Percentiles rank a stretch among this genome's conserved stretches.
These are phyloP conservation scores for Alentia gelatinosa DNA, from an alignment of 2,888 invertebrate species.

Conservation along the genomic window DNA sequence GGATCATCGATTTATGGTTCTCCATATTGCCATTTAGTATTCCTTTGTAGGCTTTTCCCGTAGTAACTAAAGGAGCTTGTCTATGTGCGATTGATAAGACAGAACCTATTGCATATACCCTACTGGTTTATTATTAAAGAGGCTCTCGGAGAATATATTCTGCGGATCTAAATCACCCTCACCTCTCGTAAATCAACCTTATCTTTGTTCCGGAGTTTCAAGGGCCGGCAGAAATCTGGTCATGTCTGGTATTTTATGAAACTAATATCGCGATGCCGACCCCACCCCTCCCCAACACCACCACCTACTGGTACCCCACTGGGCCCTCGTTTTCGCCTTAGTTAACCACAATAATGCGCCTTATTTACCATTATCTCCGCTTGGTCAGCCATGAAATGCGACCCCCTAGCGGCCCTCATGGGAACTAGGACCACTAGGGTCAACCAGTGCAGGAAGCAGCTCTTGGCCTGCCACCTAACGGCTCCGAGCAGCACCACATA, in stretches of 20 bases:
- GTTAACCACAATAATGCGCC: constrained; percentile 2
- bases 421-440: background rate
- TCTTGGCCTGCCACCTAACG: background rate
- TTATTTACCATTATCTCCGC: background rate
- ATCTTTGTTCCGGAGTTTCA: background rate
- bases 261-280: background rate
- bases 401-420: background rate
- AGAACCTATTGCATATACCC: background rate
- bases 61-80: too few species aligned
- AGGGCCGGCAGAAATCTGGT: background rate
- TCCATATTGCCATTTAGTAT: too few species aligned
- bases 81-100: too few species aligned
- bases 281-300: background rate
- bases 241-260: background rate
- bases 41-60: too few species aligned
- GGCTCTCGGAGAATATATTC: background rate
- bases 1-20: too few species aligned
- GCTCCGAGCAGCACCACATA: background rate
- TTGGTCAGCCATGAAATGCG: background rate
- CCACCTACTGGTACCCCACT: background rate
- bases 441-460: background rate
- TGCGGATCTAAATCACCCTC: background rate
- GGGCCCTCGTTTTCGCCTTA: background rate
- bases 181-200: background rate
- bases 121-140: background rate